phyloP scores from a whole-genome alignment of 2,888 invertebrate genomes.

The Philaethria dido region DNA sequence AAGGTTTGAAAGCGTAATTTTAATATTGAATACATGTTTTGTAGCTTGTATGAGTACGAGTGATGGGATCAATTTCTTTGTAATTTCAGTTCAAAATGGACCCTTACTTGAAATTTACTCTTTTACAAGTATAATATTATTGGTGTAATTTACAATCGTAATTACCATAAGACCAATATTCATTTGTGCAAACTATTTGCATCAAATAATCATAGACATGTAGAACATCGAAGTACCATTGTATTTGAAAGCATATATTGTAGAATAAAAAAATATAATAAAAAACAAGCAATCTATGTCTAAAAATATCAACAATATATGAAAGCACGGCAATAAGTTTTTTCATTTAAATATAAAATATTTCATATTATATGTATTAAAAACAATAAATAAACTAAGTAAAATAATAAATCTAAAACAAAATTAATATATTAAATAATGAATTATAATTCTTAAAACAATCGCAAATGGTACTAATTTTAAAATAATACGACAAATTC shows the following conservation, averaged over 20 bases:
- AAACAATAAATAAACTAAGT: conserved; percentile 14
- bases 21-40: conserved; percentile 60
- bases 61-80: conserved; percentile 78
- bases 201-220: conserved; percentile 22
- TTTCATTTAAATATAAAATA: conserved; percentile 9
- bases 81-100: conserved; percentile 53
- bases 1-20: conserved; percentile 67
- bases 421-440: neutral
- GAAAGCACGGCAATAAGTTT: conserved; percentile 3
- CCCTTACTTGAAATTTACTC: conserved; percentile 32
- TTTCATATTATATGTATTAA: neutral
- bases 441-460: neutral
- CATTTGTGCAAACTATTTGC: conserved; percentile 27
- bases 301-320: neutral
- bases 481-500: conserved; percentile 5
- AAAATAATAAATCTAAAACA: neutral
- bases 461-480: conserved; percentile 18
- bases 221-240: conserved; percentile 27
- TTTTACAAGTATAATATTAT: conserved; percentile 30
- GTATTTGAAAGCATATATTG: neutral
- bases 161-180: conserved; percentile 33
- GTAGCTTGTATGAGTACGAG: conserved; percentile 67
- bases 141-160: conserved; percentile 32
- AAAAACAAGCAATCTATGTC: neutral
- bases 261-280: neutral